These are phyloP conservation scores for Tenthredo amoena DNA, from an alignment of 2,888 invertebrate genomes.

Conservation along the genomic window DNA sequence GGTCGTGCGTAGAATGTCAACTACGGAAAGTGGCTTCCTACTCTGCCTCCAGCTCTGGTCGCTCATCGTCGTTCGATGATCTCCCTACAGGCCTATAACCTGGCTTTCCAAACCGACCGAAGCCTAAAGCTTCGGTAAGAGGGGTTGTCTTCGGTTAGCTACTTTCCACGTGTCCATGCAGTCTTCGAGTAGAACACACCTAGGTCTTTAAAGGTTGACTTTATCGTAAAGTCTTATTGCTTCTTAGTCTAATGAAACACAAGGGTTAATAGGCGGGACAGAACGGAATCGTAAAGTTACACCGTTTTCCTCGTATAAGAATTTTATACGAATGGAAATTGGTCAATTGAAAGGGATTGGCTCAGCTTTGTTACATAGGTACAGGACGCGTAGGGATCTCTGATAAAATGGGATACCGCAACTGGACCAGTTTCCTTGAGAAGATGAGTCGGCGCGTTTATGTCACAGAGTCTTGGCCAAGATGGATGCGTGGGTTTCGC, in stretches of 20 bases:
- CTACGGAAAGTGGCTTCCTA: slow-evolving; percentile 63
- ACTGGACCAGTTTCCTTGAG: not conserved
- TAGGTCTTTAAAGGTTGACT: slow-evolving; percentile 47
- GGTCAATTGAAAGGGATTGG: slow-evolving; percentile 30
- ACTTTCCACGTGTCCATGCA: slow-evolving; percentile 13
- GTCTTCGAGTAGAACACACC: not conserved
- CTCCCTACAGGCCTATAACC: slow-evolving; percentile 45
- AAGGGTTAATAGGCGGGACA: slow-evolving; percentile 48
- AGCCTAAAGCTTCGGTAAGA: not conserved
- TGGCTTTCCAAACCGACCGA: slow-evolving; percentile 16
- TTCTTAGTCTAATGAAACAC: slow-evolving; percentile 50
- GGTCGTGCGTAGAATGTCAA: slow-evolving; percentile 67
- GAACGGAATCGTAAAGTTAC: slow-evolving; percentile 33
- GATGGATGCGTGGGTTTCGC: slow-evolving; percentile 47
- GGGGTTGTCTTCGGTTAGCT: slow-evolving; percentile 3
- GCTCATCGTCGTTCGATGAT: slow-evolving; percentile 41
- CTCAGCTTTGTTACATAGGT: not conserved
- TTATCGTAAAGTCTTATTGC: slow-evolving; percentile 57
- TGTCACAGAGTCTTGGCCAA: slow-evolving; percentile 30
- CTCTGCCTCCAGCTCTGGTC: slow-evolving; percentile 51
- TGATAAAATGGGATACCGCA: slow-evolving; percentile 33
- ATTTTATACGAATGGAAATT: slow-evolving; percentile 38
- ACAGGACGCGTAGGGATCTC: not conserved
- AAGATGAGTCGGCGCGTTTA: slow-evolving; percentile 32
- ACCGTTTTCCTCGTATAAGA: slow-evolving; percentile 4